Percentiles rank a stretch among this genome's conserved stretches.
phyloP scores from a whole-genome alignment of 2,797 vertebrate species.

The Eremophila alpestris region DNA sequence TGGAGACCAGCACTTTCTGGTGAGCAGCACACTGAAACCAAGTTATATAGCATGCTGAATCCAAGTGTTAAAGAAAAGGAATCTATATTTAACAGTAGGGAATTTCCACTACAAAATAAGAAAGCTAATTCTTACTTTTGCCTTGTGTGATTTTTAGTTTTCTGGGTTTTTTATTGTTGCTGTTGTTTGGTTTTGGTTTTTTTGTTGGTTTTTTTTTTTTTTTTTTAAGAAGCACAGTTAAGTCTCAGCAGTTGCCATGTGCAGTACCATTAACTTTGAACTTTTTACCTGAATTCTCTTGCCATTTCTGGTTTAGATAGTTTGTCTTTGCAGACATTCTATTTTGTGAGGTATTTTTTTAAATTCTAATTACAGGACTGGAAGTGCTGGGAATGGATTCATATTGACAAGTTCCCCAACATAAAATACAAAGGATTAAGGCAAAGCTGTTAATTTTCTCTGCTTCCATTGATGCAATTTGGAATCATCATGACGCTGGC shows the following conservation, averaged over 20 bases:
- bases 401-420: neutral
- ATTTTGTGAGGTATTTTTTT: neutral
- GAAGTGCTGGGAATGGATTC: neutral
- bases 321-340: neutral
- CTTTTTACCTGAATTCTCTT: neutral
- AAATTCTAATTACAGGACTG: neutral
- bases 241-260: neutral
- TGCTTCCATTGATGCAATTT: slow-evolving; percentile 42
- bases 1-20: neutral
- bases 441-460: slow-evolving; percentile 47
- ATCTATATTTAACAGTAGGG: neutral
- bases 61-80: neutral
- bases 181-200: no score
- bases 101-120: neutral
- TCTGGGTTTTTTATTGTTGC: neutral
- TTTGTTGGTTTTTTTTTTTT: no score
- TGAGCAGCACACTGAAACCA: neutral
- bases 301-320: neutral
- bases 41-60: neutral
- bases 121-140: neutral
- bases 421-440: slow-evolving; percentile 15
- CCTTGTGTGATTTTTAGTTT: neutral
- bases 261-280: neutral
- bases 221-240: neutral
- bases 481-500: slow-evolving; percentile 7